Percentiles rank a stretch among this genome's conserved stretches.
These are phyloP conservation scores for Microctenopoma steveboyesi DNA, from an alignment of 2,797 vertebrate genomes.

Conservation along the genomic window DNA sequence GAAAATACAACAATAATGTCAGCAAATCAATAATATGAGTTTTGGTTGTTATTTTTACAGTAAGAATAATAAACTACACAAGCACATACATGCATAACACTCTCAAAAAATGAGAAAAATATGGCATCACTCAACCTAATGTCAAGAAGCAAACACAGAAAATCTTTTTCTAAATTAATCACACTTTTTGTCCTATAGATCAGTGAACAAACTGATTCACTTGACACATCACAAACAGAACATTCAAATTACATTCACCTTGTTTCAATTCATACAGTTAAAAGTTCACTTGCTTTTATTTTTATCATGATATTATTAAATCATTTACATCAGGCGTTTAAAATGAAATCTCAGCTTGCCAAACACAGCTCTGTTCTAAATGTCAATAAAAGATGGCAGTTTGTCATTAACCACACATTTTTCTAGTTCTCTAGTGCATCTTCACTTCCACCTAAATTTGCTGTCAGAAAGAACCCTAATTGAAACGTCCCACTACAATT, in stretches of 20 bases:
- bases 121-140: slow-evolving; percentile 15
- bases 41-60: slow-evolving; percentile 11
- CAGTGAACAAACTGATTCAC: background rate
- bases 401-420: slow-evolving; percentile 75
- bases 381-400: slow-evolving; percentile 77
- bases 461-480: slow-evolving; percentile 76
- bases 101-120: background rate
- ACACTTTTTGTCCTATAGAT: background rate
- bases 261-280: background rate
- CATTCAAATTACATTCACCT: background rate
- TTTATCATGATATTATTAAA: slow-evolving; percentile 8
- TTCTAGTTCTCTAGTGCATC: slow-evolving; percentile 62
- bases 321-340: background rate
- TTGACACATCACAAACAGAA: background rate
- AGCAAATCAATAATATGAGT: slow-evolving; percentile 21
- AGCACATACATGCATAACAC: background rate
- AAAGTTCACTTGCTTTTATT: background rate
- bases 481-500: slow-evolving; percentile 77
- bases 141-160: background rate
- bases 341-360: slow-evolving; percentile 17
- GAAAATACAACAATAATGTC: slow-evolving; percentile 13
- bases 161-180: background rate
- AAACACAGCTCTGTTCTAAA: slow-evolving; percentile 45
- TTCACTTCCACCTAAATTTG: slow-evolving; percentile 61
- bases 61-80: slow-evolving; percentile 11